Evolutionary conservation across 35 echinoderm and acorn worm genomes (phyloP).

Genomic region (Eucidaris tribuloides): DNA sequence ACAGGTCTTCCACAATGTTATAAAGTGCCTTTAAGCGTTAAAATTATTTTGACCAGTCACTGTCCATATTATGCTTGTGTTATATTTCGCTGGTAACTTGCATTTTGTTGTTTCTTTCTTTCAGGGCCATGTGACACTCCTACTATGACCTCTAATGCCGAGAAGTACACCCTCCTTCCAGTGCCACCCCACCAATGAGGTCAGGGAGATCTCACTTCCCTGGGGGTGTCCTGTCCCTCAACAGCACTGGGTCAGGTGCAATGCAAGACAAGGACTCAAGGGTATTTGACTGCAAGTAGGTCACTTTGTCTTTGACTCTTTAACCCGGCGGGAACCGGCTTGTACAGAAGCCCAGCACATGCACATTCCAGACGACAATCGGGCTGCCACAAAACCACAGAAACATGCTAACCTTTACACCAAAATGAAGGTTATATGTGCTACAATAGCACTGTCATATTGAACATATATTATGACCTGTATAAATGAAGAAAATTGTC

Average conservation of each 20-base stretch:
- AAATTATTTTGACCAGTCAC: neutral
- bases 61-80: neutral
- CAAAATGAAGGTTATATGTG: too few relatives aligned
- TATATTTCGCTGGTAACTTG: neutral
- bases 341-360: too few relatives aligned
- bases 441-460: too few relatives aligned
- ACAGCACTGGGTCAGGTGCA: slow-evolving; percentile 73
- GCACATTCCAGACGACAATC: too few relatives aligned
- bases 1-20: neutral
- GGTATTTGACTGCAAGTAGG: slow-evolving; percentile 89
- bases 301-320: too few relatives aligned
- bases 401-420: too few relatives aligned
- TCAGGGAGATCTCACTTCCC: slow-evolving; percentile 66
- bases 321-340: too few relatives aligned
- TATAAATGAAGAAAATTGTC: too few relatives aligned
- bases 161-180: slow-evolving; percentile 99
- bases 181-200: slow-evolving; percentile 65
- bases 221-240: slow-evolving; percentile 68
- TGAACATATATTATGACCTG: too few relatives aligned
- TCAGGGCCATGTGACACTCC: slow-evolving; percentile 87
- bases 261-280: slow-evolving; percentile 81
- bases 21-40: neutral
- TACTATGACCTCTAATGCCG: slow-evolving; percentile 81
- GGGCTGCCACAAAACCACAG: too few relatives aligned
- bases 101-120: neutral